Evolutionary conservation across 2,888 invertebrate genomes (phyloP), one percentile per base, ranked within the genome.

Genomic region (Troides oblongomaculatus): DNA sequence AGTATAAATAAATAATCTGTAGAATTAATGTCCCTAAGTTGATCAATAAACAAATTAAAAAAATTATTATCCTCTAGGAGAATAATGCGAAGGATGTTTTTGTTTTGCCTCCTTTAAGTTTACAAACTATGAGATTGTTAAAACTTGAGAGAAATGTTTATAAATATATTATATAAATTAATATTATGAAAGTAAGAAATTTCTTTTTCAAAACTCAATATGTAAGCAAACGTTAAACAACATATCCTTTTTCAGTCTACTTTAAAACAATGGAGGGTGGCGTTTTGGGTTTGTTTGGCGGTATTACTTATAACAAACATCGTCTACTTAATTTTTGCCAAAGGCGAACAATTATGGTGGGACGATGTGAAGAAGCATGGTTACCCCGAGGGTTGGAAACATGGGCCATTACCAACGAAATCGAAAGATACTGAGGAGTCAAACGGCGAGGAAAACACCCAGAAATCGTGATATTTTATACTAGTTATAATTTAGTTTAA

Each of bases 261-360:
- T 0, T 78, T 95, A 10, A 83, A 85, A 25, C 94, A 97, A 88
- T 97, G 97, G 97, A 93, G 95, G 30, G 78, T 93, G 0, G 97
- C 97, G 0, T 97, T 97, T 83, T 97, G 97, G 96, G 95, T 97
- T 53, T 95, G 96, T 59, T 93, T 96, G 10, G 94, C 81, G 0
- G 94, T 97, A 4, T 93, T 97, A 72, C 84, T 94, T 0, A 71
- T 94, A 0, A 95, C 96, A 1, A 96, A 96, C 78, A 57, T 95
- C 0, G 79, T 96, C 12, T 97, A 95, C 83, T 77, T 95, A 3
- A 66, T 96, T 6, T 96, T 94, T 81, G 96, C 96, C 0, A 95
- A 95, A 73, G 97, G 96, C 0, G 95, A 97, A 59, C 94, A 95
- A 53, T 95, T 96, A 72, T 94, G 94, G 80, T 97, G 97, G 96